Conservation (phyloP, 2,888 invertebrate species). For the Helicoverpa assulta region DNA sequence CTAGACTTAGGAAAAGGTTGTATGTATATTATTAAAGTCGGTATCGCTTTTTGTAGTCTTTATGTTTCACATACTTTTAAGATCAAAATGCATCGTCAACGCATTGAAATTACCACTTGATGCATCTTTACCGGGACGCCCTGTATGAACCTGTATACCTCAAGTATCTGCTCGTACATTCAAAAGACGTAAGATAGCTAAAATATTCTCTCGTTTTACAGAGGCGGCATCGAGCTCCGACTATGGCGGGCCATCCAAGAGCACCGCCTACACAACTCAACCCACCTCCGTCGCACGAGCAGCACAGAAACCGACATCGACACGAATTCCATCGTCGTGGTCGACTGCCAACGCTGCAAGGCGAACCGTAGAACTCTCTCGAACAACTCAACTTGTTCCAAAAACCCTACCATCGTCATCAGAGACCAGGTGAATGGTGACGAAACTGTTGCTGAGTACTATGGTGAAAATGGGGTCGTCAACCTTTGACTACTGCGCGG, state of each 20-base stretch:
- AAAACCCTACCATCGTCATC: conserved; percentile 83
- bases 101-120: no score
- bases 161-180: no score
- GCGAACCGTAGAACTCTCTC: conserved; percentile 71
- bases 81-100: no score
- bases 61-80: no score
- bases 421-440: conserved; percentile 79
- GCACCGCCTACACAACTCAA: conserved; percentile 83
- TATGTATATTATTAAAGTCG: no score
- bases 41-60: no score
- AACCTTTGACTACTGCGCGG: conserved; percentile 87
- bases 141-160: no score
- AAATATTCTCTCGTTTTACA: conserved; percentile 70
- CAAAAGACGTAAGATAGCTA: no score
- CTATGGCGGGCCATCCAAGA: conserved; percentile 95
- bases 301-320: conserved; percentile 86
- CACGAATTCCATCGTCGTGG: conserved; percentile 85
- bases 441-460: conserved; percentile 75
- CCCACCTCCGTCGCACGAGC: conserved; percentile 79
- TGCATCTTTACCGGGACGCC: no score
- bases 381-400: conserved; percentile 70
- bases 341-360: conserved; percentile 84
- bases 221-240: conserved; percentile 95
- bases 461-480: conserved; percentile 77
- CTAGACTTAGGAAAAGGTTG: no score